Conservation (phyloP, 2,797 vertebrate genomes). For the Danio jaintianensis region DNA sequence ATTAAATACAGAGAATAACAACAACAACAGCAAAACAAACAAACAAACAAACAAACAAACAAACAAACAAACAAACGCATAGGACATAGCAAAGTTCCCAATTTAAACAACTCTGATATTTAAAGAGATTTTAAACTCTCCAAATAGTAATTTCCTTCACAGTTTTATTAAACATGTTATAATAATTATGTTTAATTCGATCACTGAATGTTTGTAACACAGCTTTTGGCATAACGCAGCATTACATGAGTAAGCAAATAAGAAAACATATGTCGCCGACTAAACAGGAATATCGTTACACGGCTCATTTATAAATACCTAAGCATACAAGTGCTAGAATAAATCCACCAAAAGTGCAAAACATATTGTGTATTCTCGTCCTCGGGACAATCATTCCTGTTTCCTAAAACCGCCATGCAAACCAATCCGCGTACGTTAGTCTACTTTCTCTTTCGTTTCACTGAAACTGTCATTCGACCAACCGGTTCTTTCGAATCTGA, state of each 20-base stretch:
- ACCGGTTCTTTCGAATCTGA: not conserved
- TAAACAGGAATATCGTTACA: not conserved
- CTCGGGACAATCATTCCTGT: not conserved
- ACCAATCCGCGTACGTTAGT: not conserved
- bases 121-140: not conserved
- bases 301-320: conserved; percentile 56
- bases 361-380: conserved; percentile 60
- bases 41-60: too few species aligned
- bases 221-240: not conserved
- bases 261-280: not conserved
- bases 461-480: too few species aligned
- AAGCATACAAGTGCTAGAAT: conserved; percentile 38
- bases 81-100: not conserved
- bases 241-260: not conserved
- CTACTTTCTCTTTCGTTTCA: conserved; percentile 77
- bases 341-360: conserved; percentile 49
- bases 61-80: not conserved
- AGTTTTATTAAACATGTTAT: not conserved
- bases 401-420: conserved; percentile 30
- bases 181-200: not conserved
- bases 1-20: not conserved
- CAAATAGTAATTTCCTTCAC: not conserved
- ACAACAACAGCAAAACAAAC: not conserved
- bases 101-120: not conserved
- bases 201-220: not conserved